These are phyloP conservation scores for Malthinus flaveolus DNA, from an alignment of 2,888 invertebrate species.

Conservation along the genomic window DNA sequence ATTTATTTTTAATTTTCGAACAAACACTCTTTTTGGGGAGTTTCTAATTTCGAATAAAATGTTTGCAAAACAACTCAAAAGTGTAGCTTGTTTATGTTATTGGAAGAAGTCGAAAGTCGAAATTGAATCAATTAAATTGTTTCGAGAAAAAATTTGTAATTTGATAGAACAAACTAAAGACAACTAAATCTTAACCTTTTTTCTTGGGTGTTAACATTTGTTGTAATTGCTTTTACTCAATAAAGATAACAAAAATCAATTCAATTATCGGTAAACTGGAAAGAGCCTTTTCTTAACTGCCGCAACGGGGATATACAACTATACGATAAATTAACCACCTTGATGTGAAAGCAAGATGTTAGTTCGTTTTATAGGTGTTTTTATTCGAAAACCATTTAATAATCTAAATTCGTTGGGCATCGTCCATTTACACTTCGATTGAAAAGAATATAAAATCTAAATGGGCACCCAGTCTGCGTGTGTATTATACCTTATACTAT, in stretches of 20 bases:
- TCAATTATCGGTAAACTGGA: conserved; percentile 2
- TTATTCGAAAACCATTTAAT: conserved; percentile 6
- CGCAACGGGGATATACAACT: conserved; percentile 7
- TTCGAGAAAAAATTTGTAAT: too few relatives aligned
- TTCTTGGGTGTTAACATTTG: neutral
- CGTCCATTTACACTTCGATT: conserved; percentile 3
- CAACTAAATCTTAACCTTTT: neutral
- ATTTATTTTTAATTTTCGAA: too few relatives aligned
- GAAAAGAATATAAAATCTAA: too few relatives aligned
- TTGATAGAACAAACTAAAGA: neutral
- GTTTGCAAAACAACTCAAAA: too few relatives aligned
- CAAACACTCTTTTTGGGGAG: too few relatives aligned
- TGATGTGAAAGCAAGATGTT: conserved; percentile 9
- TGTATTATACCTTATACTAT: too few relatives aligned
- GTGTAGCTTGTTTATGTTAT: too few relatives aligned
- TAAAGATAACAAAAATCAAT: conserved; percentile 16
- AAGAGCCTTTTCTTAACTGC: conserved; percentile 6
- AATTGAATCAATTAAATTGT: too few relatives aligned
- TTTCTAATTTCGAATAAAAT: too few relatives aligned
- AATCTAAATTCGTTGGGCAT: conserved; percentile 12
- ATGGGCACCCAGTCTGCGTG: too few relatives aligned
- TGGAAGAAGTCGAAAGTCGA: too few relatives aligned
- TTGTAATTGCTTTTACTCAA: conserved; percentile 6
- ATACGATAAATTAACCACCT: conserved; percentile 12
- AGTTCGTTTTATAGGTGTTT: conserved; percentile 3